These are phyloP conservation scores for Melolontha melolontha DNA, from an alignment of 2,888 invertebrate species.

Conservation along the genomic window DNA sequence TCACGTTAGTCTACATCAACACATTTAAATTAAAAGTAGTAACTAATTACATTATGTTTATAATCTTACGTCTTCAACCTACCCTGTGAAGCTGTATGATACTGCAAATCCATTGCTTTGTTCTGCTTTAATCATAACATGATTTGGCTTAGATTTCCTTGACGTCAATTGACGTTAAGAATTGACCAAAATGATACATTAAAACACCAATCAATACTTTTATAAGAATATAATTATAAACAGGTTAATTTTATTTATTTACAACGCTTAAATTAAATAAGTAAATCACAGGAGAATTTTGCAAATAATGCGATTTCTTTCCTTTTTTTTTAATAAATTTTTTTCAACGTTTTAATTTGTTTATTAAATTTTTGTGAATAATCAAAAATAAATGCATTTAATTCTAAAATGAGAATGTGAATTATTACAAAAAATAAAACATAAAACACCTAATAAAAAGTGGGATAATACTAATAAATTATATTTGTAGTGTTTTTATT, in stretches of 20 bases:
- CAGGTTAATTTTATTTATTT: constrained; percentile 34
- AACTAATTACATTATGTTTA: no score
- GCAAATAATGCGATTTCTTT: constrained; percentile 18
- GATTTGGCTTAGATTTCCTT: no score
- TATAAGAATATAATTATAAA: constrained; percentile 39
- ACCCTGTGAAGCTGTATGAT: no score
- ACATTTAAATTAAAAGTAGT: no score
- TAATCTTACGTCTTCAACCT: no score
- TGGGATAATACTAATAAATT: constrained; percentile 66
- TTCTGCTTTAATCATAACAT: no score
- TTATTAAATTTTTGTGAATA: no score
- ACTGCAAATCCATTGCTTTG: no score
- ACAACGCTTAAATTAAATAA: constrained; percentile 37
- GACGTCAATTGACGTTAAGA: no score
- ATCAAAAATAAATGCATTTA: constrained; percentile 6
- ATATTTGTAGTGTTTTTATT: constrained; percentile 69
- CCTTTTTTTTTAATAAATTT: not conserved
- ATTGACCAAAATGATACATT: not conserved
- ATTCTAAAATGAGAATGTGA: constrained; percentile 12
- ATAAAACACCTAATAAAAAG: not conserved
- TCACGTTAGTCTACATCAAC: no score
- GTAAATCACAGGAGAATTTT: constrained; percentile 31
- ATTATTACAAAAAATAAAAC: not conserved
- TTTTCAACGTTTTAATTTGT: no score
- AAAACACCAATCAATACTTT: constrained; percentile 9